These are phyloP conservation scores for Ciconia maguari DNA, from an alignment of 2,113 vertebrate species.

Conservation along the genomic window DNA sequence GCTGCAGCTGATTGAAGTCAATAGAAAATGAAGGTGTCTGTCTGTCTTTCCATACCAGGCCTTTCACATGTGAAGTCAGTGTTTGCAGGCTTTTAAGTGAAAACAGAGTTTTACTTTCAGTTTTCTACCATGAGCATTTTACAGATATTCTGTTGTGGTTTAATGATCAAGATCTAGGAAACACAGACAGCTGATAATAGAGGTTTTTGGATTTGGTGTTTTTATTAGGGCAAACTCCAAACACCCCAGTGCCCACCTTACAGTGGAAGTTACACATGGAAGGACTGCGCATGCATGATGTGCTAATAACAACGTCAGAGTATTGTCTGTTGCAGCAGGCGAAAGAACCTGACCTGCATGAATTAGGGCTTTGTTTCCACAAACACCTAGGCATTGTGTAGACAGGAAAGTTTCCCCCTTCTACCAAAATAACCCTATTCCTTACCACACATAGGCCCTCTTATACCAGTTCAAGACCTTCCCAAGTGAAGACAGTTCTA, in stretches of 20 bases:
- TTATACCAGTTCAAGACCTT: background rate
- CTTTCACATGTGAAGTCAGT: background rate
- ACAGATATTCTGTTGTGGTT: background rate
- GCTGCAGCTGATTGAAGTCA: background rate
- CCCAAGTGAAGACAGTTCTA: background rate
- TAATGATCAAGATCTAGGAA: background rate
- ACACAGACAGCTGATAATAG: background rate
- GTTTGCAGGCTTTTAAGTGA: background rate
- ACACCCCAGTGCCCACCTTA: background rate
- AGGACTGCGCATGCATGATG: background rate
- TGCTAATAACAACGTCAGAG: background rate
- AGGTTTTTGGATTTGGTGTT: background rate
- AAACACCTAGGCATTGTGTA: conserved; percentile 19
- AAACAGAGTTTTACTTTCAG: background rate
- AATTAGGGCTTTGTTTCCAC: conserved; percentile 43
- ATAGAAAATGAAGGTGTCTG: background rate
- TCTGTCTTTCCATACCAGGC: background rate
- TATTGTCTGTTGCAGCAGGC: conserved; percentile 6
- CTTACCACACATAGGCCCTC: background rate
- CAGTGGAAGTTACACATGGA: background rate
- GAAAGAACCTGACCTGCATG: background rate
- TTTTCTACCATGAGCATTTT: background rate
- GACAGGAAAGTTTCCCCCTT: background rate
- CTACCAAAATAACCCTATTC: background rate
- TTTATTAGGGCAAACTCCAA: background rate